phyloP scores from a whole-genome alignment of 2,113 vertebrate species.

The Agelaius tricolor region DNA sequence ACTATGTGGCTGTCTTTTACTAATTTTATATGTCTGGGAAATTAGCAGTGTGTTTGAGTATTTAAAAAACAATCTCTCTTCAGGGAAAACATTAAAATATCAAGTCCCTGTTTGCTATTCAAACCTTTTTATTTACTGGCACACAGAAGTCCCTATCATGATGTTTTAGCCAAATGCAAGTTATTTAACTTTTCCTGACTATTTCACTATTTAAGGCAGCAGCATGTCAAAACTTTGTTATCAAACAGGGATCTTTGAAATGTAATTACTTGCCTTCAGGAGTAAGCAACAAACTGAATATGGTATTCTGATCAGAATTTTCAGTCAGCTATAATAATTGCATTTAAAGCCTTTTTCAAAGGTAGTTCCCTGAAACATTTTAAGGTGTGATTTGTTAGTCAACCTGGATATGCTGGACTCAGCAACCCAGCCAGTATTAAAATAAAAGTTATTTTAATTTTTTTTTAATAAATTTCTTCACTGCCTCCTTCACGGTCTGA shows the following conservation, averaged over 20 bases:
- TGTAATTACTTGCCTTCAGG: not conserved
- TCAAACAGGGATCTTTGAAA: not conserved
- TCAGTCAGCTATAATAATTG: not conserved
- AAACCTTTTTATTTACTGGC: not conserved
- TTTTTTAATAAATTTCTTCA: not conserved
- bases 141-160: not conserved
- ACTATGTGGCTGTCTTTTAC: not conserved
- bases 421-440: not conserved
- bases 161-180: not conserved
- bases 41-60: not conserved
- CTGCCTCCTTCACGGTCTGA: not conserved
- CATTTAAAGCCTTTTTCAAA: not conserved
- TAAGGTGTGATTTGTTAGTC: not conserved
- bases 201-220: not conserved
- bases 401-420: not conserved
- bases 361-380: not conserved
- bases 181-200: not conserved
- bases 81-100: not conserved
- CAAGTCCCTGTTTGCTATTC: not conserved
- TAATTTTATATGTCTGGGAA: not conserved
- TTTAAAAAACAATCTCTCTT: not conserved
- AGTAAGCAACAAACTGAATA: not conserved
- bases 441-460: not conserved
- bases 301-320: not conserved
- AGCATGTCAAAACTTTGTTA: not conserved